A percentile compares a stretch with the other conserved stretches of the same genome.
These are phyloP conservation scores for Rhabdomys pumilio DNA, from an alignment of 2,797 vertebrate genomes.

Conservation along the genomic window DNA sequence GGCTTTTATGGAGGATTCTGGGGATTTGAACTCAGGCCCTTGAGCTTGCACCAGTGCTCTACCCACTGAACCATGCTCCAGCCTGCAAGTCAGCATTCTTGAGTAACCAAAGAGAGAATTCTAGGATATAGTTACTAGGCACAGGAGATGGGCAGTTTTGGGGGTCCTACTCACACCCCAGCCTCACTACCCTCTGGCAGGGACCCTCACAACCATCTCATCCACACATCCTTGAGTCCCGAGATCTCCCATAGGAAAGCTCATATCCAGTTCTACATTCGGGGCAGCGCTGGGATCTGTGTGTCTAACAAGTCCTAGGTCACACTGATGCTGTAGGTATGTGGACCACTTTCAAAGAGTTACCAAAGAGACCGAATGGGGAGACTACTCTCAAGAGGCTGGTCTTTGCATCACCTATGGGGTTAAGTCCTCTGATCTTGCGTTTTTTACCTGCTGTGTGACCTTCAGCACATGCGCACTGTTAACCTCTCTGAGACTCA, in stretches of 20 bases:
- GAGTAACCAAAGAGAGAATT: not conserved
- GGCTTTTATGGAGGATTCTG: not conserved
- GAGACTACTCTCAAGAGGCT: fast-evolving
- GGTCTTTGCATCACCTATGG: not conserved
- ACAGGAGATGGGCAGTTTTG: not conserved
- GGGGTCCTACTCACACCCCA: fast-evolving
- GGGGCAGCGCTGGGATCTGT: not conserved
- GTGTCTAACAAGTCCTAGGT: not conserved
- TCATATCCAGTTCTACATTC: fast-evolving
- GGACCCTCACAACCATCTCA: not conserved
- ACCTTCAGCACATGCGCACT: not conserved
- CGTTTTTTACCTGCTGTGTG: not conserved
- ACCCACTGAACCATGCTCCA: not conserved
- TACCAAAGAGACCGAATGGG: not conserved
- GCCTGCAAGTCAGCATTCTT: not conserved
- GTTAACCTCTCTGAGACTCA: not conserved
- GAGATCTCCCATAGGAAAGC: fast-evolving
- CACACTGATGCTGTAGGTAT: fast-evolving
- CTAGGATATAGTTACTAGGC: fast-evolving
- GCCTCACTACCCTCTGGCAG: fast-evolving
- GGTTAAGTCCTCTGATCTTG: not conserved
- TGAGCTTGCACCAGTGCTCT: not conserved
- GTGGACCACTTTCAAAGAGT: not conserved
- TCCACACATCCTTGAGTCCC: fast-evolving
- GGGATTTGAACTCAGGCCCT: not conserved